Base-by-base conservation (phyloP, 1,140 invertebrate genomes). In the Cydia pomonella region DNA sequence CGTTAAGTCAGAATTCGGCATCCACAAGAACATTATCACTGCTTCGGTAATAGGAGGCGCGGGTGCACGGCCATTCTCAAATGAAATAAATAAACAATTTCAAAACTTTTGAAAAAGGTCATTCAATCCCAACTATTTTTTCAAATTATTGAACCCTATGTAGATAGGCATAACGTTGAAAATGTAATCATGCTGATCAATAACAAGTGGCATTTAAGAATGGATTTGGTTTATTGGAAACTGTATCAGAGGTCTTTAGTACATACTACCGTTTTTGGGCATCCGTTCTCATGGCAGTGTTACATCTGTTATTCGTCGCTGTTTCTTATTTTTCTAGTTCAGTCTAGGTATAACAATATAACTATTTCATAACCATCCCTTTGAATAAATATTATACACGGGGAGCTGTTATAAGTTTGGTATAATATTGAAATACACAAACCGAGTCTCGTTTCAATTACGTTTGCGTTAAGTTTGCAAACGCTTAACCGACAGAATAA, bases 1-100 rank as follows among this genome's bases (percentile, higher is more conserved):
- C 74, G 71, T 78, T 77, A 76, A 77, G 82, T 77, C 76, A 85
- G 83, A 90, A 87, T 89, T 89, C 87, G 88, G 87, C 84, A 78
- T 80, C 83, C 82, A 75, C 76, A 78, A 77, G 21, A 50, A 62
- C 77, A 87, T 90, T 90, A 90, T 84, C 87, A 85, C 80, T 59
- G 80, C 76, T 69, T 75, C 76, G 88, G 82, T 90, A 90, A 89
- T 84, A 79, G 84, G 75, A 23, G 71, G 59, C 75, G 76, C 84
- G 81, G 82, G 78, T 84, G 83, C 79, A 81, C 75, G 72, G 75
- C 44, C 72, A 47, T 25, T 72, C 75, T 75, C 23, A 66, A 53
- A 73, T 63, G 44, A 5, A 33, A 74, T 75, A 74, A 72, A 38
- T 72, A 76, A 79, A 80, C 73, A 80, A 72, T 78, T 78, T 63